A percentile compares a stretch with the other conserved stretches of the same genome.
Evolutionary conservation across 2,113 vertebrate species (phyloP).

Genomic region (Acanthochromis polyacanthus): DNA sequence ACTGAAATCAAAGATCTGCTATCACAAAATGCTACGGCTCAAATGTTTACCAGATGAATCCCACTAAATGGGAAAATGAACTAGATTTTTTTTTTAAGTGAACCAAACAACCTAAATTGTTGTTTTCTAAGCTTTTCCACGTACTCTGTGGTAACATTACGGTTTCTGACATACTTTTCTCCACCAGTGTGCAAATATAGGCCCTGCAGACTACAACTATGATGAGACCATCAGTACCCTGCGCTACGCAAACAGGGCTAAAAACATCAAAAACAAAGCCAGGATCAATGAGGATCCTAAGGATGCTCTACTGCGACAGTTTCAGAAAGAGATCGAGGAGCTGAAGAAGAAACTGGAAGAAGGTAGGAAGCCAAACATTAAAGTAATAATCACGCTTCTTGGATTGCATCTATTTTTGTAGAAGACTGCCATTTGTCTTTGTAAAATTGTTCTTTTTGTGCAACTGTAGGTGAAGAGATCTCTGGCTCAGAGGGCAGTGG

Average conservation of each 20-base stretch:
- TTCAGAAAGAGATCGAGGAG: constrained; percentile 99
- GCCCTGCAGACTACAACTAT: constrained; percentile 98
- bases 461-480: constrained; percentile 91
- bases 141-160: background rate
- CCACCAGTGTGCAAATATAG: constrained; percentile 96
- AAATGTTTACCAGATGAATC: background rate
- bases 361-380: constrained; percentile 82
- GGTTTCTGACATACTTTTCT: constrained; percentile 12
- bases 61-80: background rate
- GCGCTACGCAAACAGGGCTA: constrained; percentile 97
- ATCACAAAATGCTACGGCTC: background rate
- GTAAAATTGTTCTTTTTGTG: constrained; percentile 14
- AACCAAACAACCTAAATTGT: no score
- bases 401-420: background rate
- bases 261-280: constrained; percentile 99
- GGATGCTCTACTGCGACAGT: constrained; percentile 95
- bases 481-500: constrained; percentile 95
- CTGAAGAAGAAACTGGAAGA: constrained; percentile 97
- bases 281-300: constrained; percentile 99
- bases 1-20: background rate
- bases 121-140: background rate
- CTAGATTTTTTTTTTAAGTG: background rate
- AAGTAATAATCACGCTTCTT: background rate
- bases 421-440: background rate
- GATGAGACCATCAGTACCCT: constrained; percentile 99